Base-by-base conservation (phyloP, 2,888 invertebrate genomes). In the Hypena proboscidalis region DNA sequence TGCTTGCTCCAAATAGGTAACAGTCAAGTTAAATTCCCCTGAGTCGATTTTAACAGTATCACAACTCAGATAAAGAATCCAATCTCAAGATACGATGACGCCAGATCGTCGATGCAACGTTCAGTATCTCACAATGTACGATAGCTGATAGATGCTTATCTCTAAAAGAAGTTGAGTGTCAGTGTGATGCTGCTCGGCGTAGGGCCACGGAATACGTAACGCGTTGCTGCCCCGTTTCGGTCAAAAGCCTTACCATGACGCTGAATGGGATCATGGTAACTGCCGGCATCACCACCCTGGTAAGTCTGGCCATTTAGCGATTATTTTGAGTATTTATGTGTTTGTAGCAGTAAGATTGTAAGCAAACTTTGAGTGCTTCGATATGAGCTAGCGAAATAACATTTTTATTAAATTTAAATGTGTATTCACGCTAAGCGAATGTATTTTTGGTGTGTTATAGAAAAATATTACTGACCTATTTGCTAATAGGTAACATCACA, bases 101-200 rank as follows among this genome's bases (percentile, higher is more conserved):
- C 45, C 13, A 17, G 43, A 37, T 47, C 38, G 8, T 50, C 37
- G 35, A 32, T 26, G 27, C 8, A 31, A 42, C 33, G 13, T 38
- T 21, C 31, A 22, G 42, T 65, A 63, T 67, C 62, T 58, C 50
- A 36, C 37, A 37, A 54, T 55, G 52, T 56, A 29, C 30, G 48
- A 49, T 55, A 61, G 26, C 46, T 32, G 42, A 42, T 34, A 53
- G 40, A 22, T 43, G 30, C 30, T 68, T 71, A 72, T 72, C 73
- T 63, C 5, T 44, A 48, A 41, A 48, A 63, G 58, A 60, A 34
- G 30, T 40, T 40, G 34, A 25, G 19, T 49, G 58, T 58, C 72
- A 77, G 76, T 77, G 67, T 66, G 68, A 74, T 74, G 73, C 67
- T 76, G 67, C 55, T 50, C 46, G 45, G 69, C 53, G 52, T 21